Base-by-base conservation (phyloP, 2,113 vertebrate species). In the Bubo blakistoni region DNA sequence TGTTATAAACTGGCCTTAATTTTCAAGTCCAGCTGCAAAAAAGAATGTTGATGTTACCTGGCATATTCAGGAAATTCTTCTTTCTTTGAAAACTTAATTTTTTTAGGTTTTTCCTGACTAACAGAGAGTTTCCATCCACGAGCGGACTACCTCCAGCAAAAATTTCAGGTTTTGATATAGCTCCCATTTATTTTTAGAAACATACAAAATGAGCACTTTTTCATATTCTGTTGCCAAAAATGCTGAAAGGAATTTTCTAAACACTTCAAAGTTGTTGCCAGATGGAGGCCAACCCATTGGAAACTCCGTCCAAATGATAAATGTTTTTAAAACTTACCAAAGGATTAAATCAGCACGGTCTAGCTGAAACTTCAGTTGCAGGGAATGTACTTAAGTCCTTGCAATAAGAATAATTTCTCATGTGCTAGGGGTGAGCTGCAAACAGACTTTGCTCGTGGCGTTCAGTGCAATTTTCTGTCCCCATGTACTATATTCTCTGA, bases 31-130 rank as follows among this genome's bases (percentile, higher is more conserved):
- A 70, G 9, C 36, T 34, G 32, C 5, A 12, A 54, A 86, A 52
- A 85, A 20, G 11, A 59, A 52, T 0, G 0, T 59, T 5, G 2
- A 9, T 1, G 3, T 30, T 54, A 80, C n/a, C 21, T 18, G 21
- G 6, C 5, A 26, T 49, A 77, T 13, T 72, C 36, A 46, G 34
- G 25, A 83, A 83, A 62, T 20, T 40, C 47, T 67, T 7, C 2
- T n/a, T 74, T 83, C 32, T 69, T 66, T 63, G n/a, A 66, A 66
- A 93, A 58, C 1, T 36, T 66, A 0, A 4, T 5, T 17, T 55
- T 72, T 80, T 59, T 32, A 61, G 16, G 40, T 62, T 38, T 90
- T 86, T 42, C 32, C 25, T 46, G 62, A 62, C 58, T 47, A 24
- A 54, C 18, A 1, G 2, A 36, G 54, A 54, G 27, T 13, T 82